These are phyloP conservation scores for Abramis brama DNA, from an alignment of 2,113 vertebrate genomes.

Conservation along the genomic window DNA sequence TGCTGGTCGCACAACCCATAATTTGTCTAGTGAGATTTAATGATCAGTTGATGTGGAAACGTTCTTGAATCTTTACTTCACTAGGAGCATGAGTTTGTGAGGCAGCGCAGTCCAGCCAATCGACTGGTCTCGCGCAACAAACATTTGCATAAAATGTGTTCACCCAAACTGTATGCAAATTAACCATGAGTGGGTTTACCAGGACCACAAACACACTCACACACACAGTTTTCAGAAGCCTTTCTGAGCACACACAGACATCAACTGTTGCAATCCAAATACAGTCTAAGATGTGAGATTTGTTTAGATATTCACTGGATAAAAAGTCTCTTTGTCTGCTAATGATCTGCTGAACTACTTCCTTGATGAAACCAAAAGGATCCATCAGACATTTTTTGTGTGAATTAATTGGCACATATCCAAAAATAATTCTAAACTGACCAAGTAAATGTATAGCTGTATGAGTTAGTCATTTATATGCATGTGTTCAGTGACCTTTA, in stretches of 20 bases:
- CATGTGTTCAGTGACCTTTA: too few species aligned
- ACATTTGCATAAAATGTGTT: background rate
- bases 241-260: background rate
- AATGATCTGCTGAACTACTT: background rate
- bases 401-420: too few species aligned
- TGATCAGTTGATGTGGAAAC: background rate
- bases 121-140: background rate
- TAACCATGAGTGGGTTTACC: background rate
- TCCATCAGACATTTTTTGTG: background rate
- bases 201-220: background rate
- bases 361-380: background rate
- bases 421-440: too few species aligned
- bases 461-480: too few species aligned
- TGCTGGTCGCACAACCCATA: conserved; percentile 26
- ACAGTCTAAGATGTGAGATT: background rate
- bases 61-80: background rate
- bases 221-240: background rate
- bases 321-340: background rate
- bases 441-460: too few species aligned
- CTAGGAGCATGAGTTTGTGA: background rate
- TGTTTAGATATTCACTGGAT: background rate
- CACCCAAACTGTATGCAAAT: conserved; percentile 1
- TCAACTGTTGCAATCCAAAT: background rate
- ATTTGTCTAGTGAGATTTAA: background rate
- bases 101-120: background rate